A percentile compares a stretch with the other conserved stretches of the same genome.
Conservation (phyloP, 2,888 invertebrate genomes). For the Rhamphomyia laevipes region DNA sequence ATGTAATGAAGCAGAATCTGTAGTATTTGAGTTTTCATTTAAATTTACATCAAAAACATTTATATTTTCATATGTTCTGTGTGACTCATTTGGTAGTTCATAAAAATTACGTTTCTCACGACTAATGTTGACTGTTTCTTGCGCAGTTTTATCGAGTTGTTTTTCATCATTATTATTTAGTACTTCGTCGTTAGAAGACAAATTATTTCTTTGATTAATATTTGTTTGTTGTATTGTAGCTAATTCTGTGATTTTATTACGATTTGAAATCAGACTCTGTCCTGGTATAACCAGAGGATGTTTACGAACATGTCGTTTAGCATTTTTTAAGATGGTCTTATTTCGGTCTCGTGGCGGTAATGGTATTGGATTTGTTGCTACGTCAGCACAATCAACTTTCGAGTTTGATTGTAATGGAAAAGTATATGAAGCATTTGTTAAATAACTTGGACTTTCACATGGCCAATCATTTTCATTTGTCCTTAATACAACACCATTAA, state of each 20-base stretch:
- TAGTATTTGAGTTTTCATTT: constrained; percentile 17
- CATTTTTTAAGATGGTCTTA: constrained; percentile 43
- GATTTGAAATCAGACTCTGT: constrained; percentile 48
- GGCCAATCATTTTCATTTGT: constrained; percentile 18
- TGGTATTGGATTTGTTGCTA: constrained; percentile 52
- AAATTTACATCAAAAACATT: constrained; percentile 1
- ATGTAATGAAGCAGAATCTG: constrained; percentile 36
- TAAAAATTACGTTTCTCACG: too few relatives aligned
- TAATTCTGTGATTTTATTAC: constrained; percentile 43
- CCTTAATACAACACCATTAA: background rate
- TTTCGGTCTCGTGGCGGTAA: constrained; percentile 60
- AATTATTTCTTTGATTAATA: background rate
- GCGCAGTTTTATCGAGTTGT: background rate
- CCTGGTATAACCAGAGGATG: constrained; percentile 69
- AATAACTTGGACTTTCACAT: constrained; percentile 37
- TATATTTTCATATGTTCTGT: constrained; percentile 11
- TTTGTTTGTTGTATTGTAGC: constrained; percentile 27
- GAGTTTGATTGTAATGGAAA: constrained; percentile 20
- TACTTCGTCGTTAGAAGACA: background rate
- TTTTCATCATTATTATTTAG: background rate
- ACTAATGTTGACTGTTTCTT: background rate
- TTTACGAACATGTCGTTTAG: constrained; percentile 65
- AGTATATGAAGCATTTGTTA: constrained; percentile 30
- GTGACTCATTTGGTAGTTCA: constrained; percentile 19
- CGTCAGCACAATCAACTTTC: constrained; percentile 6